Evolutionary conservation across 2,797 vertebrate genomes (phyloP).

Genomic region (Lycodopsis pacificus): DNA sequence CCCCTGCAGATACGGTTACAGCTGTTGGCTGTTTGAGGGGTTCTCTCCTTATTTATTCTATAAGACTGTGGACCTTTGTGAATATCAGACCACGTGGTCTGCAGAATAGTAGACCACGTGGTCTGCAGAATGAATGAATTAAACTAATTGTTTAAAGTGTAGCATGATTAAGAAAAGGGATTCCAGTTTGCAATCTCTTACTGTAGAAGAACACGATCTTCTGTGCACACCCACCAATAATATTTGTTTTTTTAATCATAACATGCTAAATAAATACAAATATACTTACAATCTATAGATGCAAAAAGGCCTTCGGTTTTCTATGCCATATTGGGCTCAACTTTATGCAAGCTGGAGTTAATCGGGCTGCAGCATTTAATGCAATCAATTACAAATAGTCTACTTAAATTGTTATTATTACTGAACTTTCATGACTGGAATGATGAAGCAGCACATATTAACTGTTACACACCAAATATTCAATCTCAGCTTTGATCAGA

Average conservation of each 20-base stretch:
- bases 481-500: not conserved
- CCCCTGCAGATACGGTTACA: slow-evolving; percentile 73
- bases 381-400: slow-evolving; percentile 18
- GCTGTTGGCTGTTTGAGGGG: slow-evolving; percentile 61
- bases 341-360: not conserved
- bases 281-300: not conserved
- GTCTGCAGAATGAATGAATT: slow-evolving; percentile 28
- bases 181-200: not conserved
- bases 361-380: slow-evolving; percentile 14
- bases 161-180: not conserved
- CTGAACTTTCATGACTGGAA: not conserved
- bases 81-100: slow-evolving; percentile 44
- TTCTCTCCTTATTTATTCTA: slow-evolving; percentile 66
- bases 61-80: slow-evolving; percentile 20
- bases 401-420: not conserved
- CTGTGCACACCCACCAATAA: not conserved
- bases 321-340: not conserved
- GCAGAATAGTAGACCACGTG: slow-evolving; percentile 37
- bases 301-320: not conserved
- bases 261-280: not conserved
- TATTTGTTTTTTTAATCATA: not conserved
- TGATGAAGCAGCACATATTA: not conserved
- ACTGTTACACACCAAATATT: not conserved
- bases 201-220: not conserved
- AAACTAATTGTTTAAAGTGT: not conserved